Base-by-base conservation (phyloP, 2,797 vertebrate genomes). In the Pipistrellus pygmaeus region DNA sequence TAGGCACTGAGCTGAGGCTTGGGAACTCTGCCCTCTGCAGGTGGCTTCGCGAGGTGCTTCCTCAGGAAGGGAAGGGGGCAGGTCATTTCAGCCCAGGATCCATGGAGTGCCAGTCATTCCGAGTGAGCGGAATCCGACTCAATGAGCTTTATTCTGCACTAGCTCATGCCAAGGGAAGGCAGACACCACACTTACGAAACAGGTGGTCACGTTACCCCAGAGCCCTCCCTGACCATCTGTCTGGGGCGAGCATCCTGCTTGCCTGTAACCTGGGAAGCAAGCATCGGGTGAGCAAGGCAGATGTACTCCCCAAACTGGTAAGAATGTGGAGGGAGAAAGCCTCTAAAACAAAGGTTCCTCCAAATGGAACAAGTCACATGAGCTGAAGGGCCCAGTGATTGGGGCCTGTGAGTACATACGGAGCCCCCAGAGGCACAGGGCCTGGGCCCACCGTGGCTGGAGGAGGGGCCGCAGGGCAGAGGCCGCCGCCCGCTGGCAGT, bases 261-360 rank as follows among this genome's bases (percentile, higher is more conserved):
- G 35, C 48, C 75, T 51, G 23, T 15, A 15, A 2, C 44, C 15
- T 5, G 57, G 69, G 3, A 2, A 75, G 23, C 53, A 62, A 21
- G 72, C 2, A 7, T 5, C 0, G 0, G 17, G 25, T 11, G n/a
- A 8, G 23, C 4, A 12, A 21, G 14, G 6, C 48, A 9, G 13
- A 2, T 17, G 15, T 41, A 2, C 51, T 38, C 62, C 51, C 30
- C 18, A 23, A 12, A 66, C 5, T 30, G 55, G 17, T 20, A 30
- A 15, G 11, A 44, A 35, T 18, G 27, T 21, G 27, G 46, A 20
- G 12, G 15, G 0, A 15, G 46, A 14, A 17, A 4, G 23, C 1
- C 57, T 75, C 18, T 18, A 46, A 68, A 46, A 48, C 10, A 13
- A 46, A 78, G 21, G 23, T 8, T 57, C 8, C 46, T 1, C 32